phyloP scores from a whole-genome alignment of 2,888 invertebrate species.

The Cepaea hortensis region DNA sequence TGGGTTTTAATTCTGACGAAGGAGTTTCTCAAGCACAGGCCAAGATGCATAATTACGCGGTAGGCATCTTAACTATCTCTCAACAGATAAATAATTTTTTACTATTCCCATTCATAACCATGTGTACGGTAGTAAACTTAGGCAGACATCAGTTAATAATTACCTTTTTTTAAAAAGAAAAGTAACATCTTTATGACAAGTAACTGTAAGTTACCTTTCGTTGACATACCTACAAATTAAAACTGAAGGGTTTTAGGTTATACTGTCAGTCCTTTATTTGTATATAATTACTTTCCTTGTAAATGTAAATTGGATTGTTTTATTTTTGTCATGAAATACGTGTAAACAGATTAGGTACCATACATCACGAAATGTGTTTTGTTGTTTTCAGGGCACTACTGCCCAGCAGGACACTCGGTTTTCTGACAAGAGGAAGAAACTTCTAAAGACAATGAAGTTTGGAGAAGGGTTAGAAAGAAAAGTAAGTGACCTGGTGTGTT shows the following conservation, averaged over 20 bases:
- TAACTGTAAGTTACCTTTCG: no score
- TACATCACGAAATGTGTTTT: not conserved
- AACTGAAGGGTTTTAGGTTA: not conserved
- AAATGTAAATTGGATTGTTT: no score
- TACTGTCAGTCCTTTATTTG: no score
- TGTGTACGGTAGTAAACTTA: not conserved
- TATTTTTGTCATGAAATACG: no score
- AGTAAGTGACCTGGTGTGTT: conserved; percentile 78
- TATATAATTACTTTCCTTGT: no score
- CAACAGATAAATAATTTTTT: conserved; percentile 13
- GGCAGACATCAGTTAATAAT: not conserved
- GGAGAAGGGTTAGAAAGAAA: conserved; percentile 94
- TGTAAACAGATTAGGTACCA: no score
- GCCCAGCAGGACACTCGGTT: conserved; percentile 99
- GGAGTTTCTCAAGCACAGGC: conserved; percentile 42
- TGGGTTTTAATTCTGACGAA: conserved; percentile 44
- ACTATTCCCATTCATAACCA: not conserved
- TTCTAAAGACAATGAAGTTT: conserved; percentile 99
- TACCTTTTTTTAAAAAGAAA: not conserved
- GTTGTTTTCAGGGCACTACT: conserved; percentile 89
- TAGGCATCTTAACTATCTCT: conserved; percentile 38
- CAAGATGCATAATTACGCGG: conserved; percentile 51
- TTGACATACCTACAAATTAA: not conserved
- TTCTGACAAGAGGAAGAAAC: conserved; percentile 99
- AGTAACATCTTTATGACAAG: no score